Base-by-base conservation (phyloP, 2,888 invertebrate species). In the Zygaena filipendulae region DNA sequence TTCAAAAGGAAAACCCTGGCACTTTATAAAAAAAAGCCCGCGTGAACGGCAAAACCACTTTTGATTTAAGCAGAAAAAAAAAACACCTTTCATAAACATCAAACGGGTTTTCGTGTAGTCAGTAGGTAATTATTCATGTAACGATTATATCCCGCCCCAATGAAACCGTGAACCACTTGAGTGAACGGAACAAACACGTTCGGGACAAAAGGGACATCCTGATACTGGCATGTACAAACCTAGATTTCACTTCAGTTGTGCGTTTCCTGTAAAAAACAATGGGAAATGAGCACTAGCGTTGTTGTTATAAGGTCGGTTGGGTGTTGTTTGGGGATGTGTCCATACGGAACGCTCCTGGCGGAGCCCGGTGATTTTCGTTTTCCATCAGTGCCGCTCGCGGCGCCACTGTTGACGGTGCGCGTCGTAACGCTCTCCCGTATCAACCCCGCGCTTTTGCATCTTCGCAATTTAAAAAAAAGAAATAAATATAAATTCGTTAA, bases 331-430 rank as follows among this genome's bases (percentile, higher is more conserved):
- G n/a, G n/a, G n/a, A n/a, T n/a, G n/a, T 39, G 52, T 43, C 40
- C 47, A 46, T 42, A 48, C 49, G 51, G 52, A 54, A 46, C 59
- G 59, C 47, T n/a, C n/a, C n/a, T n/a, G n/a, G n/a, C n/a, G n/a
- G 52, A 49, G 57, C 47, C 46, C 46, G 50, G 28, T 26, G 35
- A 11, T 32, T 16, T 64, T 50, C 54, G 40, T 61, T 68, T 64
- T 50, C 54, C 55, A 59, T 47, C 75, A 77, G 77, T 77, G 70
- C 68, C 71, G 71, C 59, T 53, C 61, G 71, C 54, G 74, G 74
- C 77, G 75, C 74, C 75, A 69, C 70, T 61, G 53, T 62, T 52
- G 61, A 45, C 60, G 71, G 72, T 58, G 61, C 64, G 64, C 70
- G 74, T 62, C 62, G 64, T 59, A 57, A 54, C 59, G 61, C 64